Evolutionary conservation across 2,888 invertebrate genomes (phyloP).

Genomic region (Melinopterus prodromus): DNA sequence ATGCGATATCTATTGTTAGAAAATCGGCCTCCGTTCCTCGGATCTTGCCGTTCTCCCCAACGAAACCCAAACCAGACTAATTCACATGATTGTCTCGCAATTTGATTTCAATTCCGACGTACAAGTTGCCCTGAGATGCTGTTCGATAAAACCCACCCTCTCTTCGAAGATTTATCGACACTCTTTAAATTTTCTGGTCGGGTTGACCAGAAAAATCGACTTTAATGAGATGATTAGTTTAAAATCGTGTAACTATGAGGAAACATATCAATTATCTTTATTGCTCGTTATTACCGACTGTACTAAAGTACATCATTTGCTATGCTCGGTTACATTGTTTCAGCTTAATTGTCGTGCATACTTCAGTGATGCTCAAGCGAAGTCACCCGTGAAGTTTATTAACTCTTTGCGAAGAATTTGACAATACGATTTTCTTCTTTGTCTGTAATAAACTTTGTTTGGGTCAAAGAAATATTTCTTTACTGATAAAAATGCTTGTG

Average conservation of each 20-base stretch:
- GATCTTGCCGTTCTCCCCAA: slow-evolving; percentile 29
- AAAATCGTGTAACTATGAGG: background rate
- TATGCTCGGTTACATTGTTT: too few relatives aligned
- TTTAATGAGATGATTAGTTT: background rate
- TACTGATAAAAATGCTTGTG: too few relatives aligned
- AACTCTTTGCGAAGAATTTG: too few relatives aligned
- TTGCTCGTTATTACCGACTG: background rate
- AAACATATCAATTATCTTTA: background rate
- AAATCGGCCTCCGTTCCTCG: slow-evolving; percentile 28
- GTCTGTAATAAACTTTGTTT: too few relatives aligned
- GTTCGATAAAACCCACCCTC: background rate
- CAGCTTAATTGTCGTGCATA: too few relatives aligned
- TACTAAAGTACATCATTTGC: background rate
- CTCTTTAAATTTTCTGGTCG: background rate
- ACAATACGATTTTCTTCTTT: too few relatives aligned
- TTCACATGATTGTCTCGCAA: slow-evolving; percentile 31
- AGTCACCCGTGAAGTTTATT: too few relatives aligned
- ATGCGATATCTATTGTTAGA: slow-evolving; percentile 37
- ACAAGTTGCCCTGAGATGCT: background rate
- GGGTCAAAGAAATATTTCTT: too few relatives aligned
- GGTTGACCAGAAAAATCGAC: background rate
- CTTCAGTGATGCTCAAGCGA: too few relatives aligned
- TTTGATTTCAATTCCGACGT: background rate
- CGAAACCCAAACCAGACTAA: slow-evolving; percentile 27
- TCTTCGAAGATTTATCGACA: background rate